Conservation (phyloP, 2,797 vertebrate genomes). For the Typhlichthys eigenmanni region DNA sequence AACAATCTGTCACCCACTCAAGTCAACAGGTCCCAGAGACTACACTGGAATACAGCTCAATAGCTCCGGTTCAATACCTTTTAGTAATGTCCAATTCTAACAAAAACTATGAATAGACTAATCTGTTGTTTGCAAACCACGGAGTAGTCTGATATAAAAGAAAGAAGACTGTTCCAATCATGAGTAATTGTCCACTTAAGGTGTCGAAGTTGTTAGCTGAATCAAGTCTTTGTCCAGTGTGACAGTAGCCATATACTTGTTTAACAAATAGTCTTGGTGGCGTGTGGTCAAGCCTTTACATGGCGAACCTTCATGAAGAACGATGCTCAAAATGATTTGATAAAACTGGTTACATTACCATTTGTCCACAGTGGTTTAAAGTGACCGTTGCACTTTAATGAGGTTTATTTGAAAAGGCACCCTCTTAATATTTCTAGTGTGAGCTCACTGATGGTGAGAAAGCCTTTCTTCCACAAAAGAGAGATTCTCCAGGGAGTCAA, state of each 20-base stretch:
- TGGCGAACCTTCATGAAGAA: slow-evolving; percentile 20
- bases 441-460: slow-evolving; percentile 5
- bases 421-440: neutral
- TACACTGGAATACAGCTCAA: neutral
- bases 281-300: slow-evolving; percentile 32
- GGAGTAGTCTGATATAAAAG: slow-evolving; percentile 22
- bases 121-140: slow-evolving; percentile 15
- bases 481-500: slow-evolving; percentile 1
- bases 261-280: slow-evolving; percentile 45
- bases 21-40: neutral
- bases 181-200: slow-evolving; percentile 31
- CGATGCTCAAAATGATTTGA: slow-evolving; percentile 30
- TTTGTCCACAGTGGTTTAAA: slow-evolving; percentile 1
- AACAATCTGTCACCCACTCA: slow-evolving; percentile 31
- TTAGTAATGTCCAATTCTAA: slow-evolving; percentile 9
- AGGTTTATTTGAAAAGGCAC: neutral
- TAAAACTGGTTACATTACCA: slow-evolving; percentile 11
- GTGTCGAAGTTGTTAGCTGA: slow-evolving; percentile 13
- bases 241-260: slow-evolving; percentile 49
- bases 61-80: neutral
- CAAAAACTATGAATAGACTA: slow-evolving; percentile 8
- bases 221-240: slow-evolving; percentile 34
- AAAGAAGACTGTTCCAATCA: slow-evolving; percentile 14
- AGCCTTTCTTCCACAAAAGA: neutral
- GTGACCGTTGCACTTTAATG: slow-evolving; percentile 37